A percentile compares a stretch with the other conserved stretches of the same genome.
Conservation (phyloP, 2,113 vertebrate genomes). For the Chauna torquata region DNA sequence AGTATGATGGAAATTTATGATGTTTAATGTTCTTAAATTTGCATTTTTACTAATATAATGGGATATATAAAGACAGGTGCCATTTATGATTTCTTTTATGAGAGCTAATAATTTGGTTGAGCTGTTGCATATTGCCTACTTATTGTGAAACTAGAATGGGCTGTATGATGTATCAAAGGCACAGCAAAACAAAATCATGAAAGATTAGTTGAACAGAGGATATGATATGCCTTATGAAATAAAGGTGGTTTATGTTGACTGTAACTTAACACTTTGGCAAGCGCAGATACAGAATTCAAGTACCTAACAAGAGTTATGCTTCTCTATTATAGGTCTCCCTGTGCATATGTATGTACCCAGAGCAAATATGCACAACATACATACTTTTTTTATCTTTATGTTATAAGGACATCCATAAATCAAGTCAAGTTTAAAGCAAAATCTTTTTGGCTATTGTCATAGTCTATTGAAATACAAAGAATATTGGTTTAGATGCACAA, state of each 20-base stretch:
- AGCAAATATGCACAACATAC: not conserved
- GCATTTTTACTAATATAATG: not conserved
- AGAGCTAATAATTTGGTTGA: not conserved
- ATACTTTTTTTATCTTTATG: not conserved
- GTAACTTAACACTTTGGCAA: not conserved
- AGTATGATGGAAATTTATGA: not conserved
- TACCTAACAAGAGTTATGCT: not conserved
- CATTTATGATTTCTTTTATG: conserved; percentile 1
- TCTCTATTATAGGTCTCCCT: not conserved
- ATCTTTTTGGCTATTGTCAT: not conserved
- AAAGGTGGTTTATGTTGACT: not conserved
- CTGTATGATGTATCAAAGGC: not conserved
- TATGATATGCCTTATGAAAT: not conserved
- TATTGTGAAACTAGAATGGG: not conserved
- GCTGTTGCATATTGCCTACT: not conserved
- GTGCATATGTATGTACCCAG: not conserved
- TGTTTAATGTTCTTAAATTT: not conserved
- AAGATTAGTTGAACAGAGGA: not conserved
- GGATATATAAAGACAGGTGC: not conserved
- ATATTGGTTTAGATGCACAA: not conserved
- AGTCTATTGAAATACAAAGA: not conserved
- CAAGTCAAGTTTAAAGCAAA: not conserved
- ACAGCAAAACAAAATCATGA: not conserved
- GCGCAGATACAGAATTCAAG: not conserved
- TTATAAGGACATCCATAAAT: not conserved